Base-by-base conservation (phyloP, 2,888 invertebrate genomes). In the Mallateleia sp. region DNA sequence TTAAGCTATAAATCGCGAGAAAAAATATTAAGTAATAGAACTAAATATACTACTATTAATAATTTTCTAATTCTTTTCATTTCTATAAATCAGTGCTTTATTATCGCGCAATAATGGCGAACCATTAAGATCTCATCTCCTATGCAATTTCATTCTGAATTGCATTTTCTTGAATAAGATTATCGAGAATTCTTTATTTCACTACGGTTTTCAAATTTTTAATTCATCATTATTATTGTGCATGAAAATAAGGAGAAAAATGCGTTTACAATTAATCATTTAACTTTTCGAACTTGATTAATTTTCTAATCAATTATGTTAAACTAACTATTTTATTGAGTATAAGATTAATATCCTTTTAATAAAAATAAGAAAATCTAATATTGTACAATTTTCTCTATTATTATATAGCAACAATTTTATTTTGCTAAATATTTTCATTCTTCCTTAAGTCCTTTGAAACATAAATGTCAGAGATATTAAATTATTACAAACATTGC, bases 51-150 rank as follows among this genome's bases (percentile, higher is more conserved):
- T 0, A 34, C 0, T 62, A 71, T 69, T 72, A 32, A 80, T 71
- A 50, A 80, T 32, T 32, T 71, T 56, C 22, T 54, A 32, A 54
- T 62, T 72, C 71, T 71, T 64, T 62, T 64, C 62, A 54, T 64
- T 71, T 80, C 50, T 60, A 71, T 38, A 80, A 80, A 64, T 54
- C 71, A 52, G 20, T 22, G 32, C 38, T 54, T 71, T 64, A 64
- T 71, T 71, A 62, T 71, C 47, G 52, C 58, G 58, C 22, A 78
- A 67, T 67, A 64, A 54, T 71, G 20, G 42, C 25, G 5, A 14
- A 20, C 38, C 28, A 80, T 71, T 80, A 71, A 80, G 62, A 45
- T 62, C 56, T 80, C 45, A 71, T 64, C 64, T 64, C 45, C 56
- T 64, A 64, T 54, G 54, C 62, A 80, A 80, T 71, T 80, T 42